These are phyloP conservation scores for Cantharis rufa DNA, from an alignment of 2,888 invertebrate species.

Conservation along the genomic window DNA sequence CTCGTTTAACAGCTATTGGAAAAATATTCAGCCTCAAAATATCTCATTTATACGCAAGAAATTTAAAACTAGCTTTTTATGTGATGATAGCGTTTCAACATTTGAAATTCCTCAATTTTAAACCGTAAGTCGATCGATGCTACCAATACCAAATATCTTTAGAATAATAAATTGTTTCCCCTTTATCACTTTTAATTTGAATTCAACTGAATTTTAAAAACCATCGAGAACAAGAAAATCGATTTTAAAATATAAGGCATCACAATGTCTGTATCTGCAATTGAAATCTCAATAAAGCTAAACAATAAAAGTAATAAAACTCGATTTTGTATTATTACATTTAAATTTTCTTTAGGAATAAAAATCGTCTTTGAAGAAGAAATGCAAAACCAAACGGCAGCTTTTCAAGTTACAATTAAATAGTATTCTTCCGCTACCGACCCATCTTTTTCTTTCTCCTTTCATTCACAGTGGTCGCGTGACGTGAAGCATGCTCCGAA, in stretches of 20 bases:
- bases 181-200: neutral
- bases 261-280: neutral
- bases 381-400: neutral
- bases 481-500: conserved; percentile 39
- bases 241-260: neutral
- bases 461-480: conserved; percentile 34
- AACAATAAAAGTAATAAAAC: neutral
- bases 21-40: neutral
- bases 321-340: neutral
- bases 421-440: conserved; percentile 9
- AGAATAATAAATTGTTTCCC: neutral
- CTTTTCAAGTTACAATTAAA: conserved; percentile 7
- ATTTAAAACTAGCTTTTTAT: neutral
- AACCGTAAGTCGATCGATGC: neutral
- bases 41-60: neutral
- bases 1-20: neutral
- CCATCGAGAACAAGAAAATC: neutral
- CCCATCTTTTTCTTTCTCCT: conserved; percentile 21
- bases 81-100: neutral
- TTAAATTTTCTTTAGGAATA: neutral
- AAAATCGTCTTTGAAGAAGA: neutral
- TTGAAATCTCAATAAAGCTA: neutral
- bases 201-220: neutral
- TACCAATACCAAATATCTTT: neutral
- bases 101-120: neutral